Base-by-base conservation (phyloP, 2,888 invertebrate genomes). In the Pammene fasciana region DNA sequence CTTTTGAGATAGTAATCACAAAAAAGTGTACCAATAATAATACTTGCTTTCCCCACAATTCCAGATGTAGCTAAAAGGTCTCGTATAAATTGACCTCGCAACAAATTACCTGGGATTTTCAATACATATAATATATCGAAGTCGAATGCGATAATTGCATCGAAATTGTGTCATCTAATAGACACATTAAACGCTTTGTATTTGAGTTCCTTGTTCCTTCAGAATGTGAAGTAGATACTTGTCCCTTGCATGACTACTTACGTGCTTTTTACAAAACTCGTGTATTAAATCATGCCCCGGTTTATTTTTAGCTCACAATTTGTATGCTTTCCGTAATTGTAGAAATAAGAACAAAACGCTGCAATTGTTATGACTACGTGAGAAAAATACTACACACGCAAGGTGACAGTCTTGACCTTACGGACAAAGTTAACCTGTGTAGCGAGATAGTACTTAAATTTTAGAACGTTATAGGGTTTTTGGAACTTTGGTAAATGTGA, bases 281-380 rank as follows among this genome's bases (percentile, higher is more conserved):
- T 50, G 50, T 62, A 52, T 62, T 18, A 41, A 62, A 62, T 26
- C 52, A 26, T 62, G 62, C n/a, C n/a, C 52, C n/a, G 18, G 18
- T 65, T 65, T 65, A 65, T 65, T 65, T 60, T 60, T 45, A 60
- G 54, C 52, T 16, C 34, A 64, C 52, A 68, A 48, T 60, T 65
- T 59, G 65, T 60, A 70, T 60, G 45, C 65, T 56, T 36, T 36
- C 54, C 43, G 52, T 70, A 72, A 71, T 72, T 71, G 54, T 55
- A 57, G 57, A 60, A 43, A 72, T 64, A 72, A 67, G 72, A 71
- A 70, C 60, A 59, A 65, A 73, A 68, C 55, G 64, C 14, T 18
- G 46, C 68, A 61, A 71, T 72, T 74, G 72, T 72, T 74, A 46
- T 70, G 72, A 36, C 70, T 72, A 72, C 72, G 71, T 72, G 72